Evolutionary conservation across 2,888 invertebrate genomes (phyloP).

Genomic region (Empis livida): DNA sequence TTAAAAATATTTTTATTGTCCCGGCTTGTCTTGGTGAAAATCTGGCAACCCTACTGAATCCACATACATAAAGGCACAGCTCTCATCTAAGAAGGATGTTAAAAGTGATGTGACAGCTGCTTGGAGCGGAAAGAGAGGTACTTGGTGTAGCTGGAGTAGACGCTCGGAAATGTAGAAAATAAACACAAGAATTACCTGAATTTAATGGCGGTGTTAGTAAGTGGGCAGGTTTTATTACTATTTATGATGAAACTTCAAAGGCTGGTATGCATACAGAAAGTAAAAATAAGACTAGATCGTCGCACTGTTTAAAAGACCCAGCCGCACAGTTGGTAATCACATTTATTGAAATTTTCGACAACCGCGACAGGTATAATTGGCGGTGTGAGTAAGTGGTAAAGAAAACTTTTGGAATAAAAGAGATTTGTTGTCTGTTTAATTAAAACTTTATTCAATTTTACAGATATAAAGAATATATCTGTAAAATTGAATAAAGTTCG

Average conservation of each 20-base stretch:
- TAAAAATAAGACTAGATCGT: not conserved
- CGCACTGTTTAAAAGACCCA: not conserved
- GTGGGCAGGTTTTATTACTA: not conserved
- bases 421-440: not conserved
- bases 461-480: not conserved
- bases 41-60: no score
- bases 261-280: not conserved
- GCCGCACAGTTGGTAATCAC: not conserved
- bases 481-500: no score
- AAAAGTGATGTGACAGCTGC: no score
- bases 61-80: not conserved
- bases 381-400: no score
- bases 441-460: not conserved
- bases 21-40: no score
- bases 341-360: not conserved
- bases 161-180: not conserved
- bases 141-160: not conserved
- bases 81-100: not conserved
- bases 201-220: not conserved
- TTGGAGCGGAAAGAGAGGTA: no score
- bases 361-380: not conserved
- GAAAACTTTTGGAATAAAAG: not conserved
- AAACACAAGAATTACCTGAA: not conserved
- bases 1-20: no score
- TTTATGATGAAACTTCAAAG: not conserved